Evolutionary conservation across 2,797 vertebrate species (phyloP).

Genomic region (Poecilia velifera): DNA sequence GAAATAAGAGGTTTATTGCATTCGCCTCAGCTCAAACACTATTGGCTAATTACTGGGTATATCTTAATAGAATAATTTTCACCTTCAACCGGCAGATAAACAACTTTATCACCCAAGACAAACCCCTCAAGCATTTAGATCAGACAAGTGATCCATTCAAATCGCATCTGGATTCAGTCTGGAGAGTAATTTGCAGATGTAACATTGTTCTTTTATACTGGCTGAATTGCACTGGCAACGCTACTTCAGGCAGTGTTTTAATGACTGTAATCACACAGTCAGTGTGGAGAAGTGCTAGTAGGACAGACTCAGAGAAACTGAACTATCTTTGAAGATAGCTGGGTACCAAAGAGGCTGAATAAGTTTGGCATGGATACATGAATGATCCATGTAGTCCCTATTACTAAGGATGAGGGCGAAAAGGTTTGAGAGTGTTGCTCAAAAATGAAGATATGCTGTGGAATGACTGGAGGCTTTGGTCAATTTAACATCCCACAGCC

Average conservation of each 20-base stretch:
- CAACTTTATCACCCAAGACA: conserved; percentile 26
- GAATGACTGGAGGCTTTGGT: background rate
- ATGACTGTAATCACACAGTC: conserved; percentile 29
- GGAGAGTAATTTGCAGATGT: conserved; percentile 55
- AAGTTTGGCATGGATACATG: conserved; percentile 4
- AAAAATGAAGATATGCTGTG: conserved; percentile 26
- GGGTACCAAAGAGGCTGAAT: conserved; percentile 25
- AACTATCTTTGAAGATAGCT: conserved; percentile 28
- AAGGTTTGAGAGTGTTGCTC: conserved; percentile 8
- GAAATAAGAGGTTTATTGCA: conserved; percentile 26
- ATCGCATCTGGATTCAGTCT: conserved; percentile 57
- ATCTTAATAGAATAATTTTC: conserved; percentile 51
- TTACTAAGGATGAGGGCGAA: conserved; percentile 12
- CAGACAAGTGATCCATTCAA: conserved; percentile 55
- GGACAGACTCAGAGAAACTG: conserved; percentile 27
- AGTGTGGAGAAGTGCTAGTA: conserved; percentile 9
- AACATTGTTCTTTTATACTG: conserved; percentile 24
- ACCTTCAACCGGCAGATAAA: conserved; percentile 49
- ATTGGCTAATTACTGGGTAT: conserved; percentile 33
- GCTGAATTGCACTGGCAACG: conserved; percentile 27
- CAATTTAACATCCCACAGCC: conserved; percentile 32
- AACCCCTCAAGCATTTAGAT: conserved; percentile 42
- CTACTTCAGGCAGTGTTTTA: conserved; percentile 44
- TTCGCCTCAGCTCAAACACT: conserved; percentile 9
- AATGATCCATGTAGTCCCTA: conserved; percentile 1